phyloP scores from a whole-genome alignment of 1,140 invertebrate species.

The Drosophila ogumai region DNA sequence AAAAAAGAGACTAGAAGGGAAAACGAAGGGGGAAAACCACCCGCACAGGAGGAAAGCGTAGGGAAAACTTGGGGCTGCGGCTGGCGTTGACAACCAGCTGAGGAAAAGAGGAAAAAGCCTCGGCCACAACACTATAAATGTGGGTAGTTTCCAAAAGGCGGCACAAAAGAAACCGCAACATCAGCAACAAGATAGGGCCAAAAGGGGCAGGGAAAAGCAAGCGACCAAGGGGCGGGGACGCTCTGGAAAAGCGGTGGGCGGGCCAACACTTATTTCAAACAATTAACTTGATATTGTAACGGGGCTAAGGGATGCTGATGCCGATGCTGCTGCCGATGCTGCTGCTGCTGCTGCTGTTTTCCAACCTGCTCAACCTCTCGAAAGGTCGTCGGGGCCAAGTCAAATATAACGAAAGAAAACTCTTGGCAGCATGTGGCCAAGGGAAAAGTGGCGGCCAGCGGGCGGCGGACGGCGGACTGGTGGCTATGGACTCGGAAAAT shows the following conservation, averaged over 20 bases:
- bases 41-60: constrained; percentile 5
- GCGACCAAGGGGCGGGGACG: background rate
- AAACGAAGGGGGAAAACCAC: constrained; percentile 1
- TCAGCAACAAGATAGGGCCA: constrained; percentile 60
- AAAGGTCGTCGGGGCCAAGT: constrained; percentile 62
- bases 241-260: constrained; percentile 12
- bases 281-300: constrained; percentile 84
- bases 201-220: background rate
- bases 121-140: constrained; percentile 80
- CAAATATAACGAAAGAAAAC: constrained; percentile 61
- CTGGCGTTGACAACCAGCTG: constrained; percentile 70
- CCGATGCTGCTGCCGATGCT: constrained; percentile 32
- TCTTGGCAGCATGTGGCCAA: constrained; percentile 77
- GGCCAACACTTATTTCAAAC: constrained; percentile 81
- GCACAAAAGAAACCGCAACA: constrained; percentile 82
- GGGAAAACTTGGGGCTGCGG: constrained; percentile 47
- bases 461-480: too few species aligned
- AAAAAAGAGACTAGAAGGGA: background rate
- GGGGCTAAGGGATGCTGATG: constrained; percentile 51
- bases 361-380: constrained; percentile 41
- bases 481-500: constrained; percentile 14
- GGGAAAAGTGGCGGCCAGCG: constrained; percentile 7
- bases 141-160: constrained; percentile 69
- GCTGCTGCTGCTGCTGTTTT: constrained; percentile 34
- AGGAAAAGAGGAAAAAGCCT: constrained; percentile 40